Evolutionary conservation across 2,797 vertebrate genomes (phyloP), one percentile per base, ranked within the genome.

Genomic region (Xenentodon cancila): DNA sequence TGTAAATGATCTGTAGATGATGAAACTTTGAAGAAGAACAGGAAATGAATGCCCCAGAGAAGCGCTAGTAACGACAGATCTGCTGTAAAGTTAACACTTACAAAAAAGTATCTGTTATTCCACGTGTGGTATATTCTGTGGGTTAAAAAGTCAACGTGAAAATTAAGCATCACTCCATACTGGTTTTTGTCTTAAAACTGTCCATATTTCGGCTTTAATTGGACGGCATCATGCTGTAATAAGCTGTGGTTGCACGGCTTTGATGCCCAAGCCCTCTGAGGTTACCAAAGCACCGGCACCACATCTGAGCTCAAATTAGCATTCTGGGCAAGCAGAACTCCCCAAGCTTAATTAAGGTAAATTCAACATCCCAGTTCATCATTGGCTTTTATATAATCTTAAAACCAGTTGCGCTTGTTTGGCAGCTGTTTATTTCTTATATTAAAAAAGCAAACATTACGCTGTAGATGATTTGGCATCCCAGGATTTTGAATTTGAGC

Each of bases 371-470:
- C 68, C 65, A 89, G 87, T 93, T 92, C 88, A 91, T 93, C 87
- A 89, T 86, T 70, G 84, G 75, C 52, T 86, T 87, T 91, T 91
- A 90, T 92, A 89, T 89, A 87, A 93, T 88, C 87, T 93, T 91
- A 92, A 91, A 92, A 90, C 81, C 87, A 90, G 86, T 89, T 90
- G 79, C 75, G 56, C 84, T 91, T 92, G 90, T 88, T 88, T 92
- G 92, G 91, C 91, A 92, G 90, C 87, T 91, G 88, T 93, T 93
- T 91, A 87, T 92, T 89, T 90, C 88, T 93, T 91, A 89, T 91
- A 93, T 93, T 93, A 93, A 93, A 93, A 93, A 92, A 86, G 83
- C 88, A 89, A 92, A 91, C 88, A 92, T 92, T 92, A 90, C 78
- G 87, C 83, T 74, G 87, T 51, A 70, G 86, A 88, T 92, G 90